Percentiles rank a stretch among this genome's conserved stretches.
These are phyloP conservation scores for Scaptomyza flava DNA, from an alignment of 2,888 invertebrate species.

Conservation along the genomic window DNA sequence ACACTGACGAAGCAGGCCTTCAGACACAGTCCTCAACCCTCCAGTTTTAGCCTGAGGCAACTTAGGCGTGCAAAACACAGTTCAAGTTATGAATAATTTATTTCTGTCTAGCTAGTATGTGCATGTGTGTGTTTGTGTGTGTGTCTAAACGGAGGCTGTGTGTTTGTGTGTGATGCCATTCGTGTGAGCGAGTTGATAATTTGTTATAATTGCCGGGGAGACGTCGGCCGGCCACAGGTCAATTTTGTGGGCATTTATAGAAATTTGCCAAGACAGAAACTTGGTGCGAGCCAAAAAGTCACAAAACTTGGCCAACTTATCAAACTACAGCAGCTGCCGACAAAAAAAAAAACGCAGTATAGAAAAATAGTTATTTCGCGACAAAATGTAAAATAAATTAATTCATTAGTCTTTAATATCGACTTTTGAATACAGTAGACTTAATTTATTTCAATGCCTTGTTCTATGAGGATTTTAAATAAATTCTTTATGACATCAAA, in stretches of 20 bases:
- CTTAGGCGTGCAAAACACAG: constrained; percentile 38
- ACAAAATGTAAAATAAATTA: background rate
- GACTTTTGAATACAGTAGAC: background rate
- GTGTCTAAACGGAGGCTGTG: constrained; percentile 25
- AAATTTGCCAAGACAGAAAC: constrained; percentile 68
- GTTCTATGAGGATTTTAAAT: no score
- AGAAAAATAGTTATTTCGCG: background rate
- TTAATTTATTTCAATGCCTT: no score
- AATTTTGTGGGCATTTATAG: constrained; percentile 76
- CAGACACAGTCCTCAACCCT: constrained; percentile 3
- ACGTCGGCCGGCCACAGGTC: constrained; percentile 70
- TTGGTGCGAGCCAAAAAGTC: constrained; percentile 47
- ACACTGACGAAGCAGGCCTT: constrained; percentile 25
- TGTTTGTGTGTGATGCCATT: constrained; percentile 40
- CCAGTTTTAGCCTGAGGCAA: constrained; percentile 16
- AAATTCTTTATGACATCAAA: no score
- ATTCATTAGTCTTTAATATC: background rate
- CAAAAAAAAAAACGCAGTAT: no score
- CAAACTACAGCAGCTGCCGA: constrained; percentile 42
- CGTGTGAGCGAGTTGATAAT: constrained; percentile 77
- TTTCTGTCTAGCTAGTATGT: constrained; percentile 50
- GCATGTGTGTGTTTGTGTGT: constrained; percentile 10
- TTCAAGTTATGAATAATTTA: constrained; percentile 77
- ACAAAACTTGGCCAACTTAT: constrained; percentile 56
- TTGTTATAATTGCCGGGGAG: constrained; percentile 77